phyloP scores from a whole-genome alignment of 2,888 invertebrate species.

The Nebria salina region DNA sequence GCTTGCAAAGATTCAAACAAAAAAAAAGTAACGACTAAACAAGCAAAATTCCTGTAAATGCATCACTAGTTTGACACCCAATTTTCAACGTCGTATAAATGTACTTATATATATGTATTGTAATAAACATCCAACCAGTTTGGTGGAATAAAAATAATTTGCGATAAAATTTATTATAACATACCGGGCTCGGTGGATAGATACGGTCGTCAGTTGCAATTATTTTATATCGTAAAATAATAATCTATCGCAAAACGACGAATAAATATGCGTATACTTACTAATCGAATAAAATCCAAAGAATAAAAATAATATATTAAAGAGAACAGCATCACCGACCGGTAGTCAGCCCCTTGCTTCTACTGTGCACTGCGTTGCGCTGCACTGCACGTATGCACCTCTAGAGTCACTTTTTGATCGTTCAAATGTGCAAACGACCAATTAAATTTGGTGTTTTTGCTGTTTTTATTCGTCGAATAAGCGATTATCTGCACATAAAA shows the following conservation, averaged over 20 bases:
- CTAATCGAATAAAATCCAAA: neutral
- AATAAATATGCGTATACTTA: neutral
- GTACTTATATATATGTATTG: too few relatives aligned
- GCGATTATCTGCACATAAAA: slow-evolving; percentile 40
- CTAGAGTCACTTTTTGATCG: neutral
- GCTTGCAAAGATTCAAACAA: too few relatives aligned
- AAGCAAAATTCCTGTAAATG: too few relatives aligned
- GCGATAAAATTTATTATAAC: neutral
- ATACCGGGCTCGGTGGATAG: neutral
- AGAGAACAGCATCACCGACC: neutral
- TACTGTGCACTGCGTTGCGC: too few relatives aligned
- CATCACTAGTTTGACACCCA: too few relatives aligned
- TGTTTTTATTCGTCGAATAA: slow-evolving; percentile 1
- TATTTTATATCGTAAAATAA: slow-evolving; percentile 1
- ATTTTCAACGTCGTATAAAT: too few relatives aligned
- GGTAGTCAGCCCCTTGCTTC: too few relatives aligned
- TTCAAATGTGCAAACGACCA: slow-evolving; percentile 1
- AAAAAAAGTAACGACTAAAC: too few relatives aligned
- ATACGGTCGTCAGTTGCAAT: neutral
- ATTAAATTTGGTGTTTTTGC: neutral
- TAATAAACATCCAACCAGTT: neutral
- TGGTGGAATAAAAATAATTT: neutral
- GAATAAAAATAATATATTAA: neutral
- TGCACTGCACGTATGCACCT: too few relatives aligned
- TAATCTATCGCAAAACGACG: neutral